Evolutionary conservation across 2,797 vertebrate genomes (phyloP).

Genomic region (Neosilurus mollespiculum): DNA sequence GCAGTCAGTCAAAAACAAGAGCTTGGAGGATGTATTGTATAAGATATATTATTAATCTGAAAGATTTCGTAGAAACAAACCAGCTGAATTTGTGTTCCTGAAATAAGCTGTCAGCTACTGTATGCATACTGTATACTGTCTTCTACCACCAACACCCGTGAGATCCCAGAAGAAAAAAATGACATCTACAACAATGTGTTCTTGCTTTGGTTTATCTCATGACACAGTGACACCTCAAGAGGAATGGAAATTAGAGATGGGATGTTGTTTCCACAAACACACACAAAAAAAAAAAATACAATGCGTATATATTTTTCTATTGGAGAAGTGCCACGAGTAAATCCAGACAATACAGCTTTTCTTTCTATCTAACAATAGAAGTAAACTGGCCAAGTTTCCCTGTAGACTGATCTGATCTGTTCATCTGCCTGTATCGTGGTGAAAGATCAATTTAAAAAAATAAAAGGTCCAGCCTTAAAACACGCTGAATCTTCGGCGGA

Average conservation of each 20-base stretch:
- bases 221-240: not conserved
- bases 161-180: not conserved
- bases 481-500: not conserved
- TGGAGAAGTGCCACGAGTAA: not conserved
- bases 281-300: not conserved
- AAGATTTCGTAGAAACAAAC: not conserved
- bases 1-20: not conserved
- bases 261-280: not conserved
- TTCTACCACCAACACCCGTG: not conserved
- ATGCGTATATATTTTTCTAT: not conserved
- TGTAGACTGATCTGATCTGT: not conserved
- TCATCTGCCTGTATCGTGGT: not conserved
- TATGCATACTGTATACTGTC: not conserved
- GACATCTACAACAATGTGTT: not conserved
- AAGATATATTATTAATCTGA: not conserved
- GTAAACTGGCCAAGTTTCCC: slow-evolving; percentile 1
- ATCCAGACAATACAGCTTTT: not conserved
- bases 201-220: not conserved
- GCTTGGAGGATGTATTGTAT: not conserved
- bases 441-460: not conserved
- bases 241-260: slow-evolving; percentile 15
- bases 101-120: slow-evolving; percentile 29
- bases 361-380: slow-evolving; percentile 10
- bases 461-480: not conserved
- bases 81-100: not conserved